Conservation (phyloP, 1,140 invertebrate genomes). For the Drosophila oshimai region DNA sequence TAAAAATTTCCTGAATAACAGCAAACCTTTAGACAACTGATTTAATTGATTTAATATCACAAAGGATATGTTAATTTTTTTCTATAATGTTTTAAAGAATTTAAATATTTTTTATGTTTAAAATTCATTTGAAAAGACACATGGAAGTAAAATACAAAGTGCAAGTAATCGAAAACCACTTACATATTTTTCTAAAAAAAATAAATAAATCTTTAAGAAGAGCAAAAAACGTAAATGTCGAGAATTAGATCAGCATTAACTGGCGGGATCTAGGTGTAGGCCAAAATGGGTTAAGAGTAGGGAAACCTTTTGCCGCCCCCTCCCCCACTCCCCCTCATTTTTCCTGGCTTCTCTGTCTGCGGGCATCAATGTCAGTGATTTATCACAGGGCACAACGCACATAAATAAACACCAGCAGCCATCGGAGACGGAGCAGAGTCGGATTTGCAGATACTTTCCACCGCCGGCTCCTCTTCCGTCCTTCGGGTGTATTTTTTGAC, state of each 20-base stretch:
- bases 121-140: too few relatives aligned
- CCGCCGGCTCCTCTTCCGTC: background rate
- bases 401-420: conserved; percentile 72
- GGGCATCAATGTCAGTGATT: conserved; percentile 79
- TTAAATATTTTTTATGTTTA: background rate
- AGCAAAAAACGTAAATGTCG: background rate
- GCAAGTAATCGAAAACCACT: too few relatives aligned
- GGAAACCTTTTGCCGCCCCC: background rate
- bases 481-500: conserved; percentile 49
- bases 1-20: too few relatives aligned
- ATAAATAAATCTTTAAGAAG: background rate
- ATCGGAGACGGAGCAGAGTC: conserved; percentile 25
- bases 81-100: background rate
- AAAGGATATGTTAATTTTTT: too few relatives aligned
- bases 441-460: conserved; percentile 50
- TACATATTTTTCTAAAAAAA: too few relatives aligned
- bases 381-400: conserved; percentile 71
- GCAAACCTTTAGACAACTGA: too few relatives aligned
- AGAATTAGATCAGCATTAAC: background rate
- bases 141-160: too few relatives aligned
- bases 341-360: conserved; percentile 37
- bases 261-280: background rate
- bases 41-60: too few relatives aligned
- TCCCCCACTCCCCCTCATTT: too few relatives aligned
- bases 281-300: conserved; percentile 12